A percentile compares a stretch with the other conserved stretches of the same genome.
These are phyloP conservation scores for Dione juno DNA, from an alignment of 2,888 invertebrate genomes.

Conservation along the genomic window DNA sequence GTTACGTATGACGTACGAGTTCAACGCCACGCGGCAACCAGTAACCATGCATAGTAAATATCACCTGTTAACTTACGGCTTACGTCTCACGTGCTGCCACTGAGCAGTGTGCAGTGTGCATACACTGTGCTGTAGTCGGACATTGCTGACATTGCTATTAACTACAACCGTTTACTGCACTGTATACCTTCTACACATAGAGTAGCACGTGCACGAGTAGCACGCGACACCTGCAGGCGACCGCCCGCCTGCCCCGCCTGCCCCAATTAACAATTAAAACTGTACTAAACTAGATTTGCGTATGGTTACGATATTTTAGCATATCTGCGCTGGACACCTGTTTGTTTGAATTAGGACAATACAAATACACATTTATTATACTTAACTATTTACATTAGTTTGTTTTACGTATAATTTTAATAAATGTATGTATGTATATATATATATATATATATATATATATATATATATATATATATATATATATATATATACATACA, in stretches of 20 bases:
- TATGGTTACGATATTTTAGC: neutral
- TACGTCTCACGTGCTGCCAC: neutral
- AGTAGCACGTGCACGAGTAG: neutral
- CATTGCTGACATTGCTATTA: too few species aligned
- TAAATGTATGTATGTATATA: too few species aligned
- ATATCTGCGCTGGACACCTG: neutral
- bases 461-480: too few species aligned
- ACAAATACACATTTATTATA: neutral
- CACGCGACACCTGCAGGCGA: neutral
- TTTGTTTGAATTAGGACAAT: neutral
- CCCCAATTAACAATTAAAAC: neutral
- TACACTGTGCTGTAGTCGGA: too few species aligned
- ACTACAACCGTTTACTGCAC: too few species aligned
- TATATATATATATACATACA: too few species aligned
- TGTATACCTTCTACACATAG: too few species aligned
- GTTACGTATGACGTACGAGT: constrained; percentile 3
- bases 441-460: too few species aligned
- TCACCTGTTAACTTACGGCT: neutral
- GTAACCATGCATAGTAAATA: neutral
- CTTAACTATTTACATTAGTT: neutral
- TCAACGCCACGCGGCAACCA: constrained; percentile 1
- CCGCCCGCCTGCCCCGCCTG: neutral
- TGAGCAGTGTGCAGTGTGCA: neutral
- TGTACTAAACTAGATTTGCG: neutral
- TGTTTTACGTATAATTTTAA: neutral